These are phyloP conservation scores for Tenebrio molitor DNA, from an alignment of 1,140 invertebrate genomes.

Conservation along the genomic window DNA sequence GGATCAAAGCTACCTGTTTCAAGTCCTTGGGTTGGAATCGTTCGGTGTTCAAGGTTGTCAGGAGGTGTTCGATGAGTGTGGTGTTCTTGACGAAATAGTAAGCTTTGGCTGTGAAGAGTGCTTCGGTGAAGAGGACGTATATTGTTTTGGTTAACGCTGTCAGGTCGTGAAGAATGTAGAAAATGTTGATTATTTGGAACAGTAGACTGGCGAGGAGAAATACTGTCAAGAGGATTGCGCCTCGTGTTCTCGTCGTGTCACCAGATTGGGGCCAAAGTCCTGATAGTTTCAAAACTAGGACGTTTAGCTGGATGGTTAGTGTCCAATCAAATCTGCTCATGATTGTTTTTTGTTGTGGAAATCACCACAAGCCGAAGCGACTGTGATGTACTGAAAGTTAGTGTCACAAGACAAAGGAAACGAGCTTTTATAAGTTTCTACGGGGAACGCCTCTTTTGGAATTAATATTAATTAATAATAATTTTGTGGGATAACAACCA, in stretches of 20 bases:
- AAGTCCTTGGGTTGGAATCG: neutral
- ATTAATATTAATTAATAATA: too few species aligned
- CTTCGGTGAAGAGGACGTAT: neutral
- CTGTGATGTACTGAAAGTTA: too few species aligned
- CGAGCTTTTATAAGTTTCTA: too few species aligned
- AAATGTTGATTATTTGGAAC: neutral
- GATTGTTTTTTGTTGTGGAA: too few species aligned
- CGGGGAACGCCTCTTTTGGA: too few species aligned
- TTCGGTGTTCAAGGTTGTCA: neutral
- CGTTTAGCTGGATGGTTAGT: neutral
- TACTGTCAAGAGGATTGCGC: neutral
- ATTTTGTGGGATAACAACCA: too few species aligned
- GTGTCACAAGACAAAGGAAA: too few species aligned
- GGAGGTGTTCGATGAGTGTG: neutral
- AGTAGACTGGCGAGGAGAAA: neutral
- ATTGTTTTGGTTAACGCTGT: neutral
- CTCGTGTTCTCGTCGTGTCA: neutral
- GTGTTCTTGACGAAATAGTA: neutral
- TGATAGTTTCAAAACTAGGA: neutral
- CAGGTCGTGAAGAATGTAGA: too few species aligned
- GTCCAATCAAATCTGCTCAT: neutral
- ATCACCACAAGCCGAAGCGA: too few species aligned
- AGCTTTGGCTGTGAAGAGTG: too few species aligned
- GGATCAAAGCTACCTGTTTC: neutral
- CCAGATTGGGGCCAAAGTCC: neutral